These are phyloP conservation scores for Lysiphlebus fabarum DNA, from an alignment of 1,140 invertebrate genomes.

Conservation along the genomic window DNA sequence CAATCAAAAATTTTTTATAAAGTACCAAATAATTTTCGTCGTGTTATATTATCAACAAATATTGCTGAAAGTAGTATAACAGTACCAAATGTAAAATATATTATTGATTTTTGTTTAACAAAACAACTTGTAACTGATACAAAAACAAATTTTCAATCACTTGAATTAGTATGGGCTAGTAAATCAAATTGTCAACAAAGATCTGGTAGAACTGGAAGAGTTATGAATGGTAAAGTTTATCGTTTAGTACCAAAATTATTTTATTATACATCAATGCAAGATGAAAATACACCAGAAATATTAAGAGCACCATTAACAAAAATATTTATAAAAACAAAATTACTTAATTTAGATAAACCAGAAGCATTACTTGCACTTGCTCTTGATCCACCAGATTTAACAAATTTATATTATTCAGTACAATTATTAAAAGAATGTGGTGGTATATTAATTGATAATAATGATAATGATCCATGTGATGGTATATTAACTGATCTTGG, in stretches of 20 bases:
- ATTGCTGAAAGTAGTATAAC: slow-evolving; percentile 97
- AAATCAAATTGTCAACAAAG: slow-evolving; percentile 86
- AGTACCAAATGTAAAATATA: slow-evolving; percentile 89
- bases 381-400: slow-evolving; percentile 82
- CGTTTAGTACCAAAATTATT: slow-evolving; percentile 73
- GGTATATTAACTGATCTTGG: slow-evolving; percentile 91
- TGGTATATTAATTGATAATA: slow-evolving; percentile 60
- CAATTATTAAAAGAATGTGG: slow-evolving; percentile 83
- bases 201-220: slow-evolving; percentile 84
- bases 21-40: slow-evolving; percentile 62
- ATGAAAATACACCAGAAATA: slow-evolving; percentile 73
- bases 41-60: slow-evolving; percentile 92
- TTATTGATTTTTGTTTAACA: slow-evolving; percentile 94
- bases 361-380: slow-evolving; percentile 77
- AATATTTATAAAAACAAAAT: slow-evolving; percentile 81
- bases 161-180: slow-evolving; percentile 84
- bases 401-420: slow-evolving; percentile 77
- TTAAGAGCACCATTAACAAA: slow-evolving; percentile 76
- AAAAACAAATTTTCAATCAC: slow-evolving; percentile 73
- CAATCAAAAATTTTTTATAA: slow-evolving; percentile 70
- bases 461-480: slow-evolving; percentile 56
- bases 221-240: slow-evolving; percentile 83
- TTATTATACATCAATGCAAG: slow-evolving; percentile 60
- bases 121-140: slow-evolving; percentile 75
- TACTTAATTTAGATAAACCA: slow-evolving; percentile 81